Base-by-base conservation (phyloP, 2,113 vertebrate species). In the Pangasianodon hypophthalmus region DNA sequence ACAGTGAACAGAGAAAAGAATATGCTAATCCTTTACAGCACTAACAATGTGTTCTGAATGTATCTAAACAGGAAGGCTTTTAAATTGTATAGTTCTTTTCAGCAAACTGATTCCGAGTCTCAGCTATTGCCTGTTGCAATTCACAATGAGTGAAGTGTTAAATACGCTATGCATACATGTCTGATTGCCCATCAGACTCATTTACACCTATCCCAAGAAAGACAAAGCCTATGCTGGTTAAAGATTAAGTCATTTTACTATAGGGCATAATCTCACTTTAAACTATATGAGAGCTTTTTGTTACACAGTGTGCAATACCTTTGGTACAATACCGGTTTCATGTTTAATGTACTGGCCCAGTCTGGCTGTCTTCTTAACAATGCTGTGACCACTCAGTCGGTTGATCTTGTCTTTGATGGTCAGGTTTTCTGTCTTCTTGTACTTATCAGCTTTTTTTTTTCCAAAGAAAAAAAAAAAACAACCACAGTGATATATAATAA, bases 361-460 rank as follows among this genome's bases (percentile, higher is more conserved):
- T 48, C 98, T 95, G 0, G 97, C 95, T 0, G 98, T 98, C 95
- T 99, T 99, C 95, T 99, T 99, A 73, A 97, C 96, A 0, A 99
- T 97, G 88, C 98, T 98, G 95, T 98, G 98, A 0, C 96, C 95
- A 95, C 96, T 99, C 91, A 99, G 93, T 1, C 97, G 97, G 0
- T 97, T 96, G 14, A 99, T 94, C 91, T 97, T 97, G 90, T 98
- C 98, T 90, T 95, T 96, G 80, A 99, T 96, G 6, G 96, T 97
- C 94, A 98, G 94, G 2, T 93, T 97, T 92, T 98, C 97, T 0
- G 95, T 95, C 91, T 96, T 98, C 93, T 91, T 97, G 95, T 99
- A 99, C 94, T 98, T 99, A 91, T 96, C 97, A 8, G 98, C 98
- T 99, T 89, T 29, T 4, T 0, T 62, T 24, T 37, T 37, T 37